phyloP scores from a whole-genome alignment of 2,888 invertebrate genomes.

The Euplexia lucipara region DNA sequence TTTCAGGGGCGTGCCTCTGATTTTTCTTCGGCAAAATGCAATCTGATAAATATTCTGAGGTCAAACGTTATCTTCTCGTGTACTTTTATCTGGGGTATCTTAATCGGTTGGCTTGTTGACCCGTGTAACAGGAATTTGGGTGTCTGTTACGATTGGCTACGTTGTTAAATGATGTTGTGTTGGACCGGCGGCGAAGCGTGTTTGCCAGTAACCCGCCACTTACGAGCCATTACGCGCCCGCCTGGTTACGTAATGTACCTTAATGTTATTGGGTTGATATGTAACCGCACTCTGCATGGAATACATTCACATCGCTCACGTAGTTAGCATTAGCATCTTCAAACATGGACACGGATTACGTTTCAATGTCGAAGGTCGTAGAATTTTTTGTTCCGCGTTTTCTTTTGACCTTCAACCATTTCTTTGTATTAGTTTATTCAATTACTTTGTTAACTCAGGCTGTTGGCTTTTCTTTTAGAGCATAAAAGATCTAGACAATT shows the following conservation, averaged over 20 bases:
- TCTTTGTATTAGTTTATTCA: slow-evolving; percentile 29
- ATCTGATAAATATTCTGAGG: slow-evolving; percentile 82
- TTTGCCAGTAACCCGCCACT: slow-evolving; percentile 67
- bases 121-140: slow-evolving; percentile 77
- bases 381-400: slow-evolving; percentile 43
- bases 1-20: slow-evolving; percentile 75
- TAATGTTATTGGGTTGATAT: slow-evolving; percentile 59
- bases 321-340: slow-evolving; percentile 36
- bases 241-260: slow-evolving; percentile 71
- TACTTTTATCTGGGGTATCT: slow-evolving; percentile 79
- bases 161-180: slow-evolving; percentile 66
- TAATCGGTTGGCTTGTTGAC: slow-evolving; percentile 78
- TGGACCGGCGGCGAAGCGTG: slow-evolving; percentile 63
- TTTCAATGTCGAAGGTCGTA: slow-evolving; percentile 53
- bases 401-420: slow-evolving; percentile 44
- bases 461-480: slow-evolving; percentile 11
- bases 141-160: slow-evolving; percentile 75
- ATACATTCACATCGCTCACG: slow-evolving; percentile 42
- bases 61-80: slow-evolving; percentile 77
- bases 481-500: slow-evolving; percentile 9
- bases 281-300: slow-evolving; percentile 44
- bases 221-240: slow-evolving; percentile 67
- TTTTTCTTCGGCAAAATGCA: slow-evolving; percentile 72
- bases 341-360: slow-evolving; percentile 33
- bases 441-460: slow-evolving; percentile 1